These are phyloP conservation scores for Leptinotarsa undecemlineata DNA, from an alignment of 1,140 invertebrate genomes.

Conservation along the genomic window DNA sequence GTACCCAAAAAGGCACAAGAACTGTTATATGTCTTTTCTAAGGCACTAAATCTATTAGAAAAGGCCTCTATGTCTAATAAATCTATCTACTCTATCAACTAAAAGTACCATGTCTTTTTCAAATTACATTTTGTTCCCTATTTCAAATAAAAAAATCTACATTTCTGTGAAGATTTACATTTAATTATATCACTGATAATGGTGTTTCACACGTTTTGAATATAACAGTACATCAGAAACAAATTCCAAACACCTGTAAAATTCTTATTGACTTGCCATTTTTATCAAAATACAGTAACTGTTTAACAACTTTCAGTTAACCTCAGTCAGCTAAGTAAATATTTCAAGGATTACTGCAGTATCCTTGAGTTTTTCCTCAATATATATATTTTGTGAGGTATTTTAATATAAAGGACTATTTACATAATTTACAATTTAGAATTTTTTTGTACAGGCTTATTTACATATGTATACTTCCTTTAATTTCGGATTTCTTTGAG, in stretches of 20 bases:
- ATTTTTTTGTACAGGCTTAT: too few species aligned
- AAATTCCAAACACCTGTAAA: neutral
- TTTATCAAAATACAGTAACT: too few species aligned
- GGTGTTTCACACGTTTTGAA: conserved; percentile 3
- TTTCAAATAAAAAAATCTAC: conserved; percentile 23
- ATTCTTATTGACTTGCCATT: too few species aligned
- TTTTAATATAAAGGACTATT: conserved; percentile 10
- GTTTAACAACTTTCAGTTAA: conserved; percentile 23
- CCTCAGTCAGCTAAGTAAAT: conserved; percentile 8
- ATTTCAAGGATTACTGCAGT: neutral
- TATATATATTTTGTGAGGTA: conserved; percentile 12
- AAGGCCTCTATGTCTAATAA: conserved; percentile 37
- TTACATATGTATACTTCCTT: too few species aligned
- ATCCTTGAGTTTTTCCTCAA: conserved; percentile 14
- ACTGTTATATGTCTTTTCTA: conserved; percentile 44
- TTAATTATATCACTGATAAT: conserved; percentile 19
- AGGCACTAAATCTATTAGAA: conserved; percentile 41
- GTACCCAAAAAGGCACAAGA: conserved; percentile 39
- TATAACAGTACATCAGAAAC: neutral
- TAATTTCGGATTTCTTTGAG: neutral
- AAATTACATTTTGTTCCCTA: conserved; percentile 39
- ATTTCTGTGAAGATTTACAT: neutral
- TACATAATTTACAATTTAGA: neutral
- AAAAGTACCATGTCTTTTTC: conserved; percentile 37
- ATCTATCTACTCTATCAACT: conserved; percentile 28